Evolutionary conservation across 2,797 vertebrate species (phyloP).

Genomic region (Rhincodon typus): DNA sequence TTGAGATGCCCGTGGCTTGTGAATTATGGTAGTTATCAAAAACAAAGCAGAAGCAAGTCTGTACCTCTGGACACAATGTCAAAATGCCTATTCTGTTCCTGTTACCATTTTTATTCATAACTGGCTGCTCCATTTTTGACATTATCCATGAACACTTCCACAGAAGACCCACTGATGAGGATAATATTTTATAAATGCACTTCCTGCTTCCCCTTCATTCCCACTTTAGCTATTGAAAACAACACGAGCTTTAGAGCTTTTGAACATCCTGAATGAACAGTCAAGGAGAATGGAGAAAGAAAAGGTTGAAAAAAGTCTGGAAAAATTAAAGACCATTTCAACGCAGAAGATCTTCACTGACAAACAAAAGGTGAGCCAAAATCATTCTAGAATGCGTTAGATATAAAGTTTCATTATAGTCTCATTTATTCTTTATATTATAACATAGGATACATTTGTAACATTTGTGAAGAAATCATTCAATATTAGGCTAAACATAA

Average conservation of each 20-base stretch:
- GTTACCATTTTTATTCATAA: background rate
- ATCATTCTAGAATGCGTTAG: background rate
- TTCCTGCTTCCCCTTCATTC: background rate
- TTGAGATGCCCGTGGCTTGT: background rate
- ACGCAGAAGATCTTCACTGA: background rate
- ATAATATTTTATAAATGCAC: background rate
- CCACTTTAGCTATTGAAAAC: conserved; percentile 41
- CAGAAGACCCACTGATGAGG: background rate
- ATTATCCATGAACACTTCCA: background rate
- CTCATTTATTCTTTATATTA: background rate
- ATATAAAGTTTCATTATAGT: background rate
- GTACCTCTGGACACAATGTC: background rate
- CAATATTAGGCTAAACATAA: background rate
- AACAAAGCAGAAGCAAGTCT: background rate
- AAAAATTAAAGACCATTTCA: conserved; percentile 39
- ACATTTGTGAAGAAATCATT: background rate
- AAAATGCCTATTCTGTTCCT: background rate
- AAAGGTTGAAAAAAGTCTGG: conserved; percentile 39
- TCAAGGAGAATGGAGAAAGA: conserved; percentile 44
- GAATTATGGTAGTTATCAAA: background rate
- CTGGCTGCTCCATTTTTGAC: background rate
- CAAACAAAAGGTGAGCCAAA: background rate
- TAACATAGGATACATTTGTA: background rate
- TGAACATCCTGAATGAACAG: conserved; percentile 42
- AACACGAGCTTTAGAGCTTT: conserved; percentile 40